These are phyloP conservation scores for Leptinotarsa juncta DNA, from an alignment of 2,888 invertebrate genomes.

Conservation along the genomic window DNA sequence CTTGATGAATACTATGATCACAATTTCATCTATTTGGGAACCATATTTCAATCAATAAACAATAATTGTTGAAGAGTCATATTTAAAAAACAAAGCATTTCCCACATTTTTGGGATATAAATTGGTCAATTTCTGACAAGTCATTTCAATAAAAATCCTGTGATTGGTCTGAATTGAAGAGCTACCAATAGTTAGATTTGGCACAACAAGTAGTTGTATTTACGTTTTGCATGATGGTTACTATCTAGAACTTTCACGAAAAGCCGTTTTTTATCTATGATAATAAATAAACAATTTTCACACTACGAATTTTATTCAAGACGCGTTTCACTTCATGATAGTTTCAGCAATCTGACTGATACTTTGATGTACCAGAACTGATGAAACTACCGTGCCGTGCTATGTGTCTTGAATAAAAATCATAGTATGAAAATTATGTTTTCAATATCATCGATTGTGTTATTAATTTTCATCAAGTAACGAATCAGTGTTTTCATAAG, in stretches of 20 bases:
- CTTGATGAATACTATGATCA: no score
- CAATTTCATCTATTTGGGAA: no score
- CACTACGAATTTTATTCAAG: no score
- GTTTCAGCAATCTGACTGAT: no score
- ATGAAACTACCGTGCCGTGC: no score
- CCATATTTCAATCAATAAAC: background rate
- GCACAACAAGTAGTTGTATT: conserved; percentile 24
- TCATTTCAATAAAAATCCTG: background rate
- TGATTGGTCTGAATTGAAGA: background rate
- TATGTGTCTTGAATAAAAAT: no score
- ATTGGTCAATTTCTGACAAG: background rate
- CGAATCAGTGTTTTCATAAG: no score
- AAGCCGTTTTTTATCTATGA: background rate
- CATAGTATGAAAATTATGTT: no score
- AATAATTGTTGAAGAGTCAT: background rate
- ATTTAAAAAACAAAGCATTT: background rate
- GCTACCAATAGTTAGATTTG: conserved; percentile 23
- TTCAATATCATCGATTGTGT: no score
- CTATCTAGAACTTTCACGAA: background rate
- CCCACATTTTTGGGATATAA: background rate
- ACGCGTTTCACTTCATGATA: no score
- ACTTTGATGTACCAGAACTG: no score
- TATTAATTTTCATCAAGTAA: no score
- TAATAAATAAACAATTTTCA: background rate
- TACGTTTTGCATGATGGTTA: background rate